A percentile compares a stretch with the other conserved stretches of the same genome.
Conservation (phyloP, 2,888 invertebrate species). For the Oligia fasciuncula region DNA sequence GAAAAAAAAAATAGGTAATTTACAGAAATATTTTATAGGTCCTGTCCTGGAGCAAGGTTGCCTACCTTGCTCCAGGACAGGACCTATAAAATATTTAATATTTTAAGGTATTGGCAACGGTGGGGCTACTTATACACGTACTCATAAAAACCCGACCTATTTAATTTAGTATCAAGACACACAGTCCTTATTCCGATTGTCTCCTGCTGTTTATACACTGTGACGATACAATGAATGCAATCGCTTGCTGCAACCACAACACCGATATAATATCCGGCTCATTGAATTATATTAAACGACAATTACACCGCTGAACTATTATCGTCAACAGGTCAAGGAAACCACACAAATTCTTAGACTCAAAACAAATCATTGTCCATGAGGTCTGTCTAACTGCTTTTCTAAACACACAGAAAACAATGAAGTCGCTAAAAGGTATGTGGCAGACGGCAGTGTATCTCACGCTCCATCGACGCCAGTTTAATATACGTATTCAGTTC, state of each 20-base stretch:
- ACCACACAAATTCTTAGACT: slow-evolving; percentile 58
- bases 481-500: slow-evolving; percentile 72
- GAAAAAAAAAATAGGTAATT: neutral
- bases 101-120: neutral
- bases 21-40: neutral
- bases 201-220: slow-evolving; percentile 68
- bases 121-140: neutral
- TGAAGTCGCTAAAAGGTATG: slow-evolving; percentile 70
- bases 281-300: slow-evolving; percentile 53
- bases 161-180: slow-evolving; percentile 50
- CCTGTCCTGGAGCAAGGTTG: neutral
- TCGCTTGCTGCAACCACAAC: slow-evolving; percentile 57
- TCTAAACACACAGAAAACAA: slow-evolving; percentile 74
- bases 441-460: slow-evolving; percentile 69
- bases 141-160: slow-evolving; percentile 34
- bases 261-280: slow-evolving; percentile 43
- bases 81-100: too few species aligned
- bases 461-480: slow-evolving; percentile 72
- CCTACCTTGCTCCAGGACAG: too few species aligned
- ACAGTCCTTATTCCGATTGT: slow-evolving; percentile 62
- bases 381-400: slow-evolving; percentile 72
- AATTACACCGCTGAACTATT: slow-evolving; percentile 33
- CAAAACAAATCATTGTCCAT: slow-evolving; percentile 59
- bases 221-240: slow-evolving; percentile 66
- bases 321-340: slow-evolving; percentile 59